phyloP scores from a whole-genome alignment of 2,797 vertebrate species.

The Macroramphosus scolopax region DNA sequence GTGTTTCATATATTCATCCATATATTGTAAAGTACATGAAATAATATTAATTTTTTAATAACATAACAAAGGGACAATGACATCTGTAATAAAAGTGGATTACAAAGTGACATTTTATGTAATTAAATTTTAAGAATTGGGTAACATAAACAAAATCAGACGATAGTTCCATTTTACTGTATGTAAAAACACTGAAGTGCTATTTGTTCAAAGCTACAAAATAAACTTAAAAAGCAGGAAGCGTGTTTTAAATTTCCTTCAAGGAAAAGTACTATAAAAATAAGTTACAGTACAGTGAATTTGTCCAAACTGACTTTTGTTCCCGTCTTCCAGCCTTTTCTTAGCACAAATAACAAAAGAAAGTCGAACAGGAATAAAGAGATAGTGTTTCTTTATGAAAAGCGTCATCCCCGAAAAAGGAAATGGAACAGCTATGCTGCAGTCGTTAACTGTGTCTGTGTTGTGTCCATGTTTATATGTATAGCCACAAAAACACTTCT shows the following conservation, averaged over 20 bases:
- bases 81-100: slow-evolving; percentile 84
- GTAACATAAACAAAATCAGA: slow-evolving; percentile 91
- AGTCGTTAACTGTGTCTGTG: slow-evolving; percentile 77
- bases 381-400: slow-evolving; percentile 84
- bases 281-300: slow-evolving; percentile 99
- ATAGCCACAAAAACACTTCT: slow-evolving; percentile 61
- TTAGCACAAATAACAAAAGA: slow-evolving; percentile 86
- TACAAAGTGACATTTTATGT: slow-evolving; percentile 88
- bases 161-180: slow-evolving; percentile 90
- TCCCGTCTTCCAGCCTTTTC: slow-evolving; percentile 94
- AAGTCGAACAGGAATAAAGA: slow-evolving; percentile 82
- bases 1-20: slow-evolving; percentile 79
- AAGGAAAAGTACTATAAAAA: slow-evolving; percentile 99
- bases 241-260: slow-evolving; percentile 88
- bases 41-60: slow-evolving; percentile 83
- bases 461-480: slow-evolving; percentile 72
- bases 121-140: slow-evolving; percentile 86
- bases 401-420: slow-evolving; percentile 83
- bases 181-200: slow-evolving; percentile 94
- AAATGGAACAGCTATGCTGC: slow-evolving; percentile 81
- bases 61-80: slow-evolving; percentile 75
- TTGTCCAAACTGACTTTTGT: slow-evolving; percentile 95
- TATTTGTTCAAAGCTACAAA: slow-evolving; percentile 93
- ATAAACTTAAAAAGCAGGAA: slow-evolving; percentile 92
- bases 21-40: slow-evolving; percentile 86